Conservation (phyloP, 2,113 vertebrate genomes). For the Micromys minutus region DNA sequence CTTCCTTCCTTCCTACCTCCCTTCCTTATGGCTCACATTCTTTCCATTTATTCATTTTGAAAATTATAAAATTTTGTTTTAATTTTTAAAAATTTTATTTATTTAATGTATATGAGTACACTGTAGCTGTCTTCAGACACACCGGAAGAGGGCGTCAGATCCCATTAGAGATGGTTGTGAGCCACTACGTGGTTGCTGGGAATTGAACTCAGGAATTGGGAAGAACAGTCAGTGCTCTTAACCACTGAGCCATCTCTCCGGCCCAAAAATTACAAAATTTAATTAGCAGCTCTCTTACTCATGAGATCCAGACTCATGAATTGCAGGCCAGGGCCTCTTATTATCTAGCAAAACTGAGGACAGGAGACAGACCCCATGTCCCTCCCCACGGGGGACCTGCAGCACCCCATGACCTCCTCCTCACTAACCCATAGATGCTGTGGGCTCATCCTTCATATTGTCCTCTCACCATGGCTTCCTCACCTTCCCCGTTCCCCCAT, state of each 20-base stretch:
- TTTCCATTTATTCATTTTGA: slow-evolving; percentile 58
- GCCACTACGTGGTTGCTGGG: no score
- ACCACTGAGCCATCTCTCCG: no score
- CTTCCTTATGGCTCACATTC: slow-evolving; percentile 47
- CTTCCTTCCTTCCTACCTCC: not conserved
- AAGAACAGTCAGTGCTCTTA: no score
- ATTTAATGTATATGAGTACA: no score
- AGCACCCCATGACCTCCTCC: not conserved
- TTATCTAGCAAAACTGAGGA: not conserved
- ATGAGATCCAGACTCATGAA: slow-evolving; percentile 42
- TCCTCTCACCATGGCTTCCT: not conserved
- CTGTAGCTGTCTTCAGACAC: no score
- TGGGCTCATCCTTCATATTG: not conserved
- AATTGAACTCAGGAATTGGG: no score
- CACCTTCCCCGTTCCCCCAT: not conserved
- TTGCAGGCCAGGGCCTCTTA: not conserved
- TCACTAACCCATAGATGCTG: not conserved
- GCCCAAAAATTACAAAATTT: slow-evolving; percentile 57
- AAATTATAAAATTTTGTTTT: slow-evolving; percentile 57
- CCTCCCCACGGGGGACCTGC: not conserved
- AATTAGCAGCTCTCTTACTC: slow-evolving; percentile 18
- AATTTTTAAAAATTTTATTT: no score
- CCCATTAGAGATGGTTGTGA: no score
- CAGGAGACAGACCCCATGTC: not conserved
- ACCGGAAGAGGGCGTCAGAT: no score